phyloP scores from a whole-genome alignment of 2,113 vertebrate species.

The Callaeas wilsoni region DNA sequence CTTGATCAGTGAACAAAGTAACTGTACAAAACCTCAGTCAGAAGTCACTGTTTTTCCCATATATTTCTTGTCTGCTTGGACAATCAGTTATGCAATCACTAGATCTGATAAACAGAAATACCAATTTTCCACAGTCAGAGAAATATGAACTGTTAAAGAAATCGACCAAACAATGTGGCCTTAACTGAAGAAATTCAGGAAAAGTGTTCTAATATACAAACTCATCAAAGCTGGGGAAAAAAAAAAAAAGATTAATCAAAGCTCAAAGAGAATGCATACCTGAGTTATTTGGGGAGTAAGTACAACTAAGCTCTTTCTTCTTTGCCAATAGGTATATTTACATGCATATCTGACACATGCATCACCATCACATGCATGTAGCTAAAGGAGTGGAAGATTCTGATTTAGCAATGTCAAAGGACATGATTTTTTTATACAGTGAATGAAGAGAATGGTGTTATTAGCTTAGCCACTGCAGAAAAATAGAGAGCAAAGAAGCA shows the following conservation, averaged over 20 bases:
- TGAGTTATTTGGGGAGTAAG: not conserved
- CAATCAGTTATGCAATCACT: not conserved
- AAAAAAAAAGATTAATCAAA: not conserved
- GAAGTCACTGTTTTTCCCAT: not conserved
- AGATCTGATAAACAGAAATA: not conserved
- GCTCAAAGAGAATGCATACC: not conserved
- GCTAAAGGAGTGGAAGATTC: not conserved
- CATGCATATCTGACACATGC: not conserved
- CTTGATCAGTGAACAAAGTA: not conserved
- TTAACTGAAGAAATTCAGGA: not conserved
- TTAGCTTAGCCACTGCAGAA: not conserved
- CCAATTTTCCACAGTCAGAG: not conserved
- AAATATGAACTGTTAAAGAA: not conserved
- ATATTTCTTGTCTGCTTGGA: not conserved
- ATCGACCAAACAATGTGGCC: fast-evolving
- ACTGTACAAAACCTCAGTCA: not conserved
- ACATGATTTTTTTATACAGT: not conserved
- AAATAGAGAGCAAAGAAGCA: not conserved
- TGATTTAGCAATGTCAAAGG: not conserved
- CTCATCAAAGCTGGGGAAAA: not conserved
- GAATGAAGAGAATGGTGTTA: not conserved
- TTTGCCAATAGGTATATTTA: slow-evolving; percentile 10
- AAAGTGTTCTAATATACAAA: not conserved
- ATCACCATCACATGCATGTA: not conserved
- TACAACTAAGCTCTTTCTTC: not conserved